These are phyloP conservation scores for Synodontis membranacea DNA, from an alignment of 2,113 vertebrate genomes.

Conservation along the genomic window DNA sequence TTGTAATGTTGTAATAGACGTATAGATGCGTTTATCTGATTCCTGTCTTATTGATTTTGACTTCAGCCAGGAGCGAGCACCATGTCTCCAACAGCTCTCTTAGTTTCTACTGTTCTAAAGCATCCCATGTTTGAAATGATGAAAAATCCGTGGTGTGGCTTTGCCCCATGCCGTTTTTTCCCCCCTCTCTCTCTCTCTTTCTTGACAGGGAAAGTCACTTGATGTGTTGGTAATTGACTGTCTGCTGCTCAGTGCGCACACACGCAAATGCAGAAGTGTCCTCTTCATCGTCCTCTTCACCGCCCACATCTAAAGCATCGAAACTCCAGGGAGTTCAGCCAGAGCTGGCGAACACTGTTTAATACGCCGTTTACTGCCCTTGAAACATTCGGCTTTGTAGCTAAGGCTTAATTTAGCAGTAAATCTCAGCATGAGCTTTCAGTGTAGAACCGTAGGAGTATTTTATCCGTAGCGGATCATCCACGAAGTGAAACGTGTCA, in stretches of 20 bases:
- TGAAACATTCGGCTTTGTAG: not conserved
- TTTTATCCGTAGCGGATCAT: not conserved
- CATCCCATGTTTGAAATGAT: not conserved
- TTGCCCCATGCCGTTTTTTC: not conserved
- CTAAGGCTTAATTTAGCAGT: constrained; percentile 7
- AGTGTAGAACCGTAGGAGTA: not conserved
- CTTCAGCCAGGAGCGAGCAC: not conserved
- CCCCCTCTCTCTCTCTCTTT: not conserved
- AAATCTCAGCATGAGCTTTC: not conserved
- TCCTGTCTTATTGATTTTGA: not conserved
- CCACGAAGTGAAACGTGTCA: not conserved
- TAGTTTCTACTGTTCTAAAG: not conserved
- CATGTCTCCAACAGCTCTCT: not conserved
- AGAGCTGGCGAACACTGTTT: not conserved
- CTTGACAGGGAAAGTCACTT: not conserved
- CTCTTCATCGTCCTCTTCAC: constrained; percentile 30
- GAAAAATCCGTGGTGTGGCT: not conserved
- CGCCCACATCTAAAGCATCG: constrained; percentile 24
- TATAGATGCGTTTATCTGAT: not conserved
- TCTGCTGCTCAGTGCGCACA: not conserved
- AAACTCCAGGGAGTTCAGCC: constrained; percentile 7
- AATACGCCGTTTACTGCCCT: not conserved
- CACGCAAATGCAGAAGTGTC: constrained; percentile 24
- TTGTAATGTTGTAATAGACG: too few relatives aligned
- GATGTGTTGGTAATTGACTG: constrained; percentile 31